Base-by-base conservation (phyloP, 2,888 invertebrate species). In the Zelleria hepariella region DNA sequence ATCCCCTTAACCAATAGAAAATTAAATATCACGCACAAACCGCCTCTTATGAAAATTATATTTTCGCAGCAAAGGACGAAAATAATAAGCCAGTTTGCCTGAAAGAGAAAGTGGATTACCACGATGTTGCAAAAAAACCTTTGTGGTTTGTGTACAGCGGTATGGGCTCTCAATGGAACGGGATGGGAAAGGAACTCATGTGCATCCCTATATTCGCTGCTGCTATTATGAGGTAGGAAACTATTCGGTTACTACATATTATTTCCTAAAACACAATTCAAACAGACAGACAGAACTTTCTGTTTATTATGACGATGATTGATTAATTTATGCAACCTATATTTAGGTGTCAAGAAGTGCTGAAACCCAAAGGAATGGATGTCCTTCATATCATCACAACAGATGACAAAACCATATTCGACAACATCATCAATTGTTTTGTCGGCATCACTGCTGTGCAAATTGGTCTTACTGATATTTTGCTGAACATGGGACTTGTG, bases 361-460 rank as follows among this genome's bases (percentile, higher is more conserved):
- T 96, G 18, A 78, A 89, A 61, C 90, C 92, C 0, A 91, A 90
- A 68, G 93, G 92, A 5, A 67, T 95, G 3, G 90, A 94, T 68
- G 85, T 96, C 1, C 86, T 92, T 47, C 74, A 93, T 5, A 89
- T 95, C 51, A 81, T 95, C 7, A 92, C 92, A 20, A 89, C 90
- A 0, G 79, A 82, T 1, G 92, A 94, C 67, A 90, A 91, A 25
- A 81, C 74, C 0, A 88, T 86, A 7, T 91, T 91, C 66, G 84
- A 92, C 57, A 90, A 91, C 68, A 91, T 91, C 26, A 68, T 94
- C 2, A 86, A 93, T 74, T 92, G 93, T 1, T 95, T 95, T 75
- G 92, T 95, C 18, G 92, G 93, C 24, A 95, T 95, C 62, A 93
- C 94, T n/a, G 93, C 95, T 0, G 73, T 91, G n/a, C 90, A 92